Evolutionary conservation across 1,140 invertebrate species (phyloP), one percentile per base, ranked within the genome.

Genomic region (Calliphora vicina): DNA sequence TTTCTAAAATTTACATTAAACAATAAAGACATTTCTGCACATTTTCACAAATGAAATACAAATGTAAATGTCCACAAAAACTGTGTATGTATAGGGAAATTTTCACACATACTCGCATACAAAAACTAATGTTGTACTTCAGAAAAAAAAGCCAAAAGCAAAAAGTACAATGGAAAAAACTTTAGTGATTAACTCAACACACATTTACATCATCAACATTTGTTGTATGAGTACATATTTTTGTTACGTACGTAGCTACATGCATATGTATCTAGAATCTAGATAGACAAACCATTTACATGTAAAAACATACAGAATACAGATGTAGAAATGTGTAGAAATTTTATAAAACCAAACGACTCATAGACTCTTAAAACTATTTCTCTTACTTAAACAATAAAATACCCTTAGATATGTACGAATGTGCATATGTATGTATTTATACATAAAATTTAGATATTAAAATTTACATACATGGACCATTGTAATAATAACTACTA

Each of bases 1-100:
- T 35, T 35, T 35, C 35, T 23, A 67, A 67, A 67, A 67, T 67
- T 67, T 67, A 20, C 17, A 67, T 67, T 67, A 67, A 57, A 67
- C 61, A 67, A 67, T 67, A 23, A 23, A 23, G 61, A 67, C 61
- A 67, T 67, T 67, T 67, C 23, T 23, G 10, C 0, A 67, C 8
- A 67, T 67, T 67, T 67, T 23, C 61, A 67, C 61, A 67, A 23
- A 67, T 67, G 61, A 67, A 25, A 67, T 67, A 20, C n/a, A 67
- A 12, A 67, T 23, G 61, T 67, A 67, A 67, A 67, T 67, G 12
- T 20, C 6, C 61, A 67, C 61, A 67, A 67, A 23, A 67, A 57
- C 4, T 57, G 10, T 35, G 35, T 35, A 35, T 35, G 35, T 35
- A 35, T 50, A 0, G 12, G 15, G 13, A 50, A 50, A 6, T 17